phyloP scores from a whole-genome alignment of 2,113 vertebrate genomes.

The Lasiurus borealis region DNA sequence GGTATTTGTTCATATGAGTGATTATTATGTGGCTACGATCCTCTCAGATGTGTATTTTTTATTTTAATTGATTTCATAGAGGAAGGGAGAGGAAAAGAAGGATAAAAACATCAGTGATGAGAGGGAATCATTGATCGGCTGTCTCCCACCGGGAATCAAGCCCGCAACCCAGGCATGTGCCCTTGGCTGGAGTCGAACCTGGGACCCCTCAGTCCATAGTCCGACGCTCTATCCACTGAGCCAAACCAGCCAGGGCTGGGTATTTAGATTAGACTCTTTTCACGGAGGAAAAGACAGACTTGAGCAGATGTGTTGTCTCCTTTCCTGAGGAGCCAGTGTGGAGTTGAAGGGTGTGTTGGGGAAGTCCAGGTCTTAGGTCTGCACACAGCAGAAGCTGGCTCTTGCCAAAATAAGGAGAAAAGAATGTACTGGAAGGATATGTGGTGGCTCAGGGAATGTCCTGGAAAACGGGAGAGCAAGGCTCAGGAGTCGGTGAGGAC shows the following conservation, averaged over 20 bases:
- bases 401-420: constrained; percentile 19
- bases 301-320: not conserved
- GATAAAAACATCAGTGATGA: too few relatives aligned
- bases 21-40: not conserved
- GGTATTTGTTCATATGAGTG: not conserved
- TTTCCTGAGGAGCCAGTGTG: not conserved
- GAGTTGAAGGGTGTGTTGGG: not conserved
- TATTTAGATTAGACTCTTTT: constrained; percentile 40
- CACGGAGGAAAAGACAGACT: not conserved
- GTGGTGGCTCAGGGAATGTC: not conserved
- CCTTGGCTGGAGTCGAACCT: too few relatives aligned
- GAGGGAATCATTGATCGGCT: too few relatives aligned
- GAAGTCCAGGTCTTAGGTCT: not conserved
- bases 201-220: too few relatives aligned
- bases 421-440: not conserved
- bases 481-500: not conserved
- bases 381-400: not conserved
- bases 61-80: too few relatives aligned
- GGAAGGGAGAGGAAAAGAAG: too few relatives aligned
- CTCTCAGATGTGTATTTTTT: not conserved
- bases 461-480: not conserved
- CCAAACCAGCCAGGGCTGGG: not conserved
- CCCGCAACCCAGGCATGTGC: too few relatives aligned
- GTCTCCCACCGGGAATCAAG: too few relatives aligned
- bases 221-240: too few relatives aligned